Conservation (phyloP, 2,888 invertebrate genomes). For the Odontothrips loti region DNA sequence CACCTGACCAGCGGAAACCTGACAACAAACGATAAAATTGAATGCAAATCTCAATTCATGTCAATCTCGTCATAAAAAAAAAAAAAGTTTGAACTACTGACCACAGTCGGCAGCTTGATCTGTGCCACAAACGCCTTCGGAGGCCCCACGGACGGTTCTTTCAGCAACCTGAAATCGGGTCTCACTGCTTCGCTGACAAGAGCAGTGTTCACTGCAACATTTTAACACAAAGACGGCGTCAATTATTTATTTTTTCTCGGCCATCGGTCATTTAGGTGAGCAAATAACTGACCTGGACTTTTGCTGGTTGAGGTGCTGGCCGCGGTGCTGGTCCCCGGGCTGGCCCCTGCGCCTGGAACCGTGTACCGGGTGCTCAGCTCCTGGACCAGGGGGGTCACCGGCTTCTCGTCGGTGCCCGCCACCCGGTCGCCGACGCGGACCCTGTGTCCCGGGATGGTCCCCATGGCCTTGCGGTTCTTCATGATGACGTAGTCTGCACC, state of each 20-base stretch:
- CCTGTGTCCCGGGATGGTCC: slow-evolving; percentile 67
- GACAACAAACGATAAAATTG: no score
- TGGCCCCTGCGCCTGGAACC: neutral
- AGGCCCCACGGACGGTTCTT: slow-evolving; percentile 3
- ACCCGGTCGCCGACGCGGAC: slow-evolving; percentile 61
- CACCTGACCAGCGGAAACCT: slow-evolving; percentile 60
- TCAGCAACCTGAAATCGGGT: neutral
- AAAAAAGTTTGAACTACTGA: slow-evolving; percentile 44
- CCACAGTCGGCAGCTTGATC: slow-evolving; percentile 58
- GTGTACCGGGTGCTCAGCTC: slow-evolving; percentile 48
- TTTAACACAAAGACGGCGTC: no score
- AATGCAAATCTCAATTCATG: no score
- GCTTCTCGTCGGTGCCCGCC: slow-evolving; percentile 44
- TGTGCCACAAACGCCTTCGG: slow-evolving; percentile 52
- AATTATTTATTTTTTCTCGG: no score
- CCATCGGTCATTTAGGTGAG: no score
- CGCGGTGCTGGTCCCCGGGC: neutral
- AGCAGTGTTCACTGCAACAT: neutral
- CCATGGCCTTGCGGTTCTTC: slow-evolving; percentile 68
- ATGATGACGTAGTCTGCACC: slow-evolving; percentile 57
- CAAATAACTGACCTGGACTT: no score
- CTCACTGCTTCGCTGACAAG: neutral
- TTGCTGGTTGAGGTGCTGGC: neutral
- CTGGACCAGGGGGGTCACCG: slow-evolving; percentile 55
- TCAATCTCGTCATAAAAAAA: no score